Evolutionary conservation across 2,888 invertebrate genomes (phyloP).

Genomic region (Drosophila austrosaltans): DNA sequence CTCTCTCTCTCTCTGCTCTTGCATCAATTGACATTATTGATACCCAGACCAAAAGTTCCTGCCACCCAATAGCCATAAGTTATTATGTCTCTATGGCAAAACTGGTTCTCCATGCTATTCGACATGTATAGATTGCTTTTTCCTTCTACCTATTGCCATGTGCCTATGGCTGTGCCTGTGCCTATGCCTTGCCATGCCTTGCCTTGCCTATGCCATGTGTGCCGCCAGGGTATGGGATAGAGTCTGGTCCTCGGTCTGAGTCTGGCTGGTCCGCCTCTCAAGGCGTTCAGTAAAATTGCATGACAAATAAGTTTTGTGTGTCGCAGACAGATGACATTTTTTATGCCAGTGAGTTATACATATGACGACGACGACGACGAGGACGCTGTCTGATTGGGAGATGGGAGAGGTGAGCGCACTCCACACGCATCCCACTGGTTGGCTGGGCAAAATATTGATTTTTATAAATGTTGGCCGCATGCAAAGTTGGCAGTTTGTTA

Average conservation of each 20-base stretch:
- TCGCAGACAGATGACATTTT: conserved; percentile 77
- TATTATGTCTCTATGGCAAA: conserved; percentile 67
- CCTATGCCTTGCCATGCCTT: conserved; percentile 12
- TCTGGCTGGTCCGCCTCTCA: conserved; percentile 50
- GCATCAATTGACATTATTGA: conserved; percentile 72
- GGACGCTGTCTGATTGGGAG: conserved; percentile 52
- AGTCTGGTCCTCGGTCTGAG: conserved; percentile 7
- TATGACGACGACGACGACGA: conserved; percentile 40
- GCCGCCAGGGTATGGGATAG: conserved; percentile 27
- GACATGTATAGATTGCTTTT: conserved; percentile 70
- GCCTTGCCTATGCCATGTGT: conserved; percentile 41
- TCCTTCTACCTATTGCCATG: conserved; percentile 49
- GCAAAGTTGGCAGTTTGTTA: conserved; percentile 74
- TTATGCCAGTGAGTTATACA: conserved; percentile 68
- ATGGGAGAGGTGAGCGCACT: not conserved
- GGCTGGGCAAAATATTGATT: conserved; percentile 63
- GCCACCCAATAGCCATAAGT: conserved; percentile 74
- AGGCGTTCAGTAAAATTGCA: conserved; percentile 75
- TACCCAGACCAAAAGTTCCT: conserved; percentile 69
- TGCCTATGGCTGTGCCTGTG: conserved; percentile 8
- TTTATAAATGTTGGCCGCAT: conserved; percentile 70
- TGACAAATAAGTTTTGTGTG: conserved; percentile 77
- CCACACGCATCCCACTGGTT: conserved; percentile 31
- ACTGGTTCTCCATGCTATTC: conserved; percentile 60
- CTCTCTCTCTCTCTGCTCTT: conserved; percentile 41